Conservation (phyloP, 2,113 vertebrate genomes). For the Suricata suricatta region DNA sequence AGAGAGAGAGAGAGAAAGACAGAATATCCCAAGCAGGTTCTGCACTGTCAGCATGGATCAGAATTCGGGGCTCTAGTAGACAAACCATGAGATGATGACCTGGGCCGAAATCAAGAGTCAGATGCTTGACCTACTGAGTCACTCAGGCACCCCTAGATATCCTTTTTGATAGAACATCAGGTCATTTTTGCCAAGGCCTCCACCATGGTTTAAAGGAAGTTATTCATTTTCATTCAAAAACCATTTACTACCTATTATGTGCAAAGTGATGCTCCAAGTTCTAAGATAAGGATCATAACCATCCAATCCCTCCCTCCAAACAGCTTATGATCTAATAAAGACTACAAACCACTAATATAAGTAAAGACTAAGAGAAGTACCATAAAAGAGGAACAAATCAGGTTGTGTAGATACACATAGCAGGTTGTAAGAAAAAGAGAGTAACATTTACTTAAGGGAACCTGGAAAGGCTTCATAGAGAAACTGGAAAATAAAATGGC, state of each 20-base stretch:
- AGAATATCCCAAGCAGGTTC: too few species aligned
- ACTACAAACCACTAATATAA: background rate
- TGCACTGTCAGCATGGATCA: too few species aligned
- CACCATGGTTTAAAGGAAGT: background rate
- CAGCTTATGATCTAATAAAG: background rate
- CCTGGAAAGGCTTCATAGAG: background rate
- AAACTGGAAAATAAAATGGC: background rate
- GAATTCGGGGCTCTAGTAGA: too few species aligned
- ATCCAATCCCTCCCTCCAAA: background rate
- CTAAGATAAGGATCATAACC: background rate
- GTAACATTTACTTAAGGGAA: background rate
- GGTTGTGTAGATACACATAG: too few species aligned
- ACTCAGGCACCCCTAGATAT: background rate
- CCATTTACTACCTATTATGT: background rate
- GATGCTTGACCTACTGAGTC: too few species aligned
- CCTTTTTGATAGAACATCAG: background rate
- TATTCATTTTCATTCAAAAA: background rate
- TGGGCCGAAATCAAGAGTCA: too few species aligned
- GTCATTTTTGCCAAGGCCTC: background rate
- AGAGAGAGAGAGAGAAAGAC: too few species aligned
- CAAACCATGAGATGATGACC: too few species aligned
- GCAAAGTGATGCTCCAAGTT: background rate
- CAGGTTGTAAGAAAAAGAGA: background rate
- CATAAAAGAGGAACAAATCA: background rate
- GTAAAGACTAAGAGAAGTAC: background rate